Evolutionary conservation across 2,797 vertebrate genomes (phyloP), one percentile per base, ranked within the genome.

Genomic region (Selene dorsalis): DNA sequence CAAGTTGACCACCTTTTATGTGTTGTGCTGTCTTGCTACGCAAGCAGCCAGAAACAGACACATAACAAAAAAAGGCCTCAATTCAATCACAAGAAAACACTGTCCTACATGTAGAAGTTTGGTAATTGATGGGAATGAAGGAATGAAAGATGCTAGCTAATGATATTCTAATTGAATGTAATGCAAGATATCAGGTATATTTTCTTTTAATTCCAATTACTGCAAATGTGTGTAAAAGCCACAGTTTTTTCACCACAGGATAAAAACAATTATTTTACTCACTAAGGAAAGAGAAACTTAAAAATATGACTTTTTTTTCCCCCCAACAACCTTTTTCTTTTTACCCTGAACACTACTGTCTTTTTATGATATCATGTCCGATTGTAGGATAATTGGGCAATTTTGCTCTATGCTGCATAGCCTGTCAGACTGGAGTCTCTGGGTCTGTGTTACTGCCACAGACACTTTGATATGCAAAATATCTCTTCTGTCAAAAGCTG

Each of bases 401-500:
- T 77, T 76, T 69, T 3, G 4, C 67, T 35, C 24, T 12, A 9
- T 68, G 17, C 26, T 6, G 61, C 52, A 50, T 63, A 70, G 47
- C 32, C 24, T 71, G 47, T 75, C 65, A 69, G 47, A 74, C 18
- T 58, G 38, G 50, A 63, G 38, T 74, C 69, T 58, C 43, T 35
- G 50, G 28, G 28, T 43, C 47, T 0, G 2, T 32, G 55, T 72
- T 66, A n/a, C 55, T 76, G 26, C 35, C 22, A 11, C 50, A 41
- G 24, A 78, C 26, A 73, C 72, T 75, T 75, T 82, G 71, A 78
- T 75, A 70, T 78, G 62, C 39, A 72, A 86, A 68, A 50, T 8
- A 39, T 57, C 55, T 35, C 20, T 64, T 83, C 28, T 48, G 26
- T 56, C 69, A 57, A 64, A 68, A 79, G 30, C 28, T 56, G 41